Conservation (phyloP, 2,797 vertebrate species). For the Myiotriccus ornatus region DNA sequence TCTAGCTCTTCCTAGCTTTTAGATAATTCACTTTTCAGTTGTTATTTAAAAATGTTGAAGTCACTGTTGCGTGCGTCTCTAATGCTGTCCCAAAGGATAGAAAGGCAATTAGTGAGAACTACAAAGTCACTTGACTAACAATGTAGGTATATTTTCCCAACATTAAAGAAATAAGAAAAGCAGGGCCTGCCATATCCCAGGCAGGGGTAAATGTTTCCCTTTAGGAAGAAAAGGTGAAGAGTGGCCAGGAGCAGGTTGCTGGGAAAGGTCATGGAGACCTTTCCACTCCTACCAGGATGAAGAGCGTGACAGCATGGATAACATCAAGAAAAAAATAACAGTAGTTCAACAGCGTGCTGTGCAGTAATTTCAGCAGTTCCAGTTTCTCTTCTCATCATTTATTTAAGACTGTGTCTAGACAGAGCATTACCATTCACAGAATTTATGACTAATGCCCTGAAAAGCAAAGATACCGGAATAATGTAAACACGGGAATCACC, state of each 20-base stretch:
- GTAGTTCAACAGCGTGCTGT: neutral
- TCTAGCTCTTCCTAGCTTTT: neutral
- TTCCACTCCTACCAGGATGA: neutral
- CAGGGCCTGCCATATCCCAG: neutral
- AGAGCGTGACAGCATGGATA: neutral
- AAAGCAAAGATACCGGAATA: constrained; percentile 45
- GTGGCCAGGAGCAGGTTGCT: neutral
- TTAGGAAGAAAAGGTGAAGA: neutral
- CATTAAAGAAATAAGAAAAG: neutral
- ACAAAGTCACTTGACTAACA: neutral
- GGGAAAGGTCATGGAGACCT: neutral
- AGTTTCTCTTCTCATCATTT: constrained; percentile 65
- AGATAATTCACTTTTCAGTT: neutral
- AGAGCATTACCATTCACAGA: constrained; percentile 61
- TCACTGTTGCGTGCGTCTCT: neutral
- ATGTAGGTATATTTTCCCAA: neutral
- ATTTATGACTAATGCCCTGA: constrained; percentile 50
- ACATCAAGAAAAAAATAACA: neutral
- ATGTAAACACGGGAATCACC: constrained; percentile 42
- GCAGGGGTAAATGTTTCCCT: neutral
- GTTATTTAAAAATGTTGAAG: neutral
- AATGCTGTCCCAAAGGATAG: neutral
- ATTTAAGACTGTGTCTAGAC: constrained; percentile 71
- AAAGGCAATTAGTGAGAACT: neutral
- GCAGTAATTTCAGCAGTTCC: constrained; percentile 38